Percentiles rank a stretch among this genome's conserved stretches.
These are phyloP conservation scores for Narcine bancroftii DNA, from an alignment of 2,113 vertebrate genomes.

Conservation along the genomic window DNA sequence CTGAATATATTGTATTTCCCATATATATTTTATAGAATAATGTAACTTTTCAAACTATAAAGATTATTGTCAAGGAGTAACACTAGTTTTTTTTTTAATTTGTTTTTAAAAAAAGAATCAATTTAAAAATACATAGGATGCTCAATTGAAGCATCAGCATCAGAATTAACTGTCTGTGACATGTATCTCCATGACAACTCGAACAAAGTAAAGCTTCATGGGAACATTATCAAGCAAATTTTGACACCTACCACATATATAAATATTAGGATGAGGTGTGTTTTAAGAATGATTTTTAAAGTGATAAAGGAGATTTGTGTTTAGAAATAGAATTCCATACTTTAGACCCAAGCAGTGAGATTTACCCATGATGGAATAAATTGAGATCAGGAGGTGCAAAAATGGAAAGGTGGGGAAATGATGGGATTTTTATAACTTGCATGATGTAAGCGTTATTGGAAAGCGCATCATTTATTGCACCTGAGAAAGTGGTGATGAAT, in stretches of 20 bases:
- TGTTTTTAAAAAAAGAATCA: not conserved
- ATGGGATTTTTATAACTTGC: no score
- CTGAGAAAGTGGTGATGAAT: no score
- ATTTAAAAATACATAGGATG: not conserved
- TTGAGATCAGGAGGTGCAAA: not conserved
- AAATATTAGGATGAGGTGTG: not conserved
- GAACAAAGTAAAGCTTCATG: no score
- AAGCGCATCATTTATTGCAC: no score
- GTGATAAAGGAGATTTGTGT: not conserved
- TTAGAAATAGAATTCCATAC: not conserved
- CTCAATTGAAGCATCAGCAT: not conserved
- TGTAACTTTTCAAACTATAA: no score
- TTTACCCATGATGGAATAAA: not conserved
- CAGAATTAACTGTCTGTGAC: not conserved
- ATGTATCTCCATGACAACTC: not conserved
- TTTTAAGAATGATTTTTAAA: not conserved
- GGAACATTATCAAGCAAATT: not conserved
- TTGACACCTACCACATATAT: not conserved
- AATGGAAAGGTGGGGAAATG: not conserved
- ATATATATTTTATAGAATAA: no score
- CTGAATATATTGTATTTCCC: no score
- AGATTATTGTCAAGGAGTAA: no score
- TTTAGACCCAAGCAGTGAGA: not conserved
- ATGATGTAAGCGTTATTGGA: no score
- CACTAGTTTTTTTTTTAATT: not conserved